Base-by-base conservation (phyloP, 2,113 vertebrate genomes). In the Morone chrysops region DNA sequence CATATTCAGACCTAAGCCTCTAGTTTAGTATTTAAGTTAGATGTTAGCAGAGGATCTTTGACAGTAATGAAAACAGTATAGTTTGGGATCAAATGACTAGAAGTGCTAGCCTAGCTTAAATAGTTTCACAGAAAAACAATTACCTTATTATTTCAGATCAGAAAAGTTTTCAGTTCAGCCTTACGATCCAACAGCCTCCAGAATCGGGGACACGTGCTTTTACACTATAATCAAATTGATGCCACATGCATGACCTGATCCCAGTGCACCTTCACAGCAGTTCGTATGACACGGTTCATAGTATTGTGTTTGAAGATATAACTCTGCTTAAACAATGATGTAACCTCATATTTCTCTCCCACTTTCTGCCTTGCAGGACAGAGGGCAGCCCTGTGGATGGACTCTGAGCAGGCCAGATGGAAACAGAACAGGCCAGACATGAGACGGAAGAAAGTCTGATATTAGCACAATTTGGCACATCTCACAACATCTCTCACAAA, bases 331-430 rank as follows among this genome's bases (percentile, higher is more conserved):
- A 63, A 41, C 7, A 68, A 25, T 43, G 6, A 76, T 14, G 1
- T 66, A 25, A 83, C 57, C 2, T 45, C 76, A 54, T 67, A 17
- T 43, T 45, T n/a, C 43, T 86, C 20, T 13, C 25, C 7, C 57
- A 77, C 65, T 87, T 87, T 82, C 62, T 92, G 85, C 76, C 31
- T 90, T 94, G 80, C 89, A 95, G 91, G 95, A 96, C 87, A 93
- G 88, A 97, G 96, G 96, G 96, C 95, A 97, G 95, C 95, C 95
- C 96, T 92, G 96, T 98, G 98, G 96, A 99, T 99, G 98, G 97
- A 96, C 96, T 93, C 94, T 95, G 93, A 97, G 94, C 96, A 96
- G 97, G 96, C 97, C 98, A 97, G 97, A 99, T 99, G 98, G 98
- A 99, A 98, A 97, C 96, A 96, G 96, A 97, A 90, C 95, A 97